Base-by-base conservation (phyloP, 2,113 vertebrate species). In the Sapayoa aenigma region DNA sequence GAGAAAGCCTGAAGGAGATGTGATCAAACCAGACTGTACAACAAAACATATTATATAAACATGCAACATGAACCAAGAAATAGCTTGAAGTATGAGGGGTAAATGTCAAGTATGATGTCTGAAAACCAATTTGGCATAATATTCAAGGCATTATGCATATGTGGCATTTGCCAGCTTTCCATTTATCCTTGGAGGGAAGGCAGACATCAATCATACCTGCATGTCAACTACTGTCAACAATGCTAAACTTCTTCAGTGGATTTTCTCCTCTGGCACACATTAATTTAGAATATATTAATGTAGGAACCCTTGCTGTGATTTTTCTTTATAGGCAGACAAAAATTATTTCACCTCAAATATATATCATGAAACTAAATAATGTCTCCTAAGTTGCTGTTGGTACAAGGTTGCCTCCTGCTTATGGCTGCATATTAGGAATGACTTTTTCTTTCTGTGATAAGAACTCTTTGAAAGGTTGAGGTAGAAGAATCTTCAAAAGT, bases 21-120 rank as follows among this genome's bases (percentile, higher is more conserved):
- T 95, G 76, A 96, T 83, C 76, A 95, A 85, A 93, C 80, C 92
- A 95, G 91, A 93, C 79, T 91, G 46, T 86, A 79, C 46, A 93
- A 83, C 66, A 96, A 87, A 95, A 86, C 28, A 59, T 65, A 55
- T 94, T 93, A 96, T 47, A 88, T 83, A 95, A 93, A 94, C 72
- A 88, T 2, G 23, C 30, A 91, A 92, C 41, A 71, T 90, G 89
- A 90, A 89, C 44, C 76, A 71, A 93, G 82, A 65, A 89, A 75
- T 68, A 67, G 85, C 86, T 93, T 94, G 87, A 76, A 95, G 28
- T 83, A 78, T 67, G 93, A 95, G 49, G 83, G 46, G 28, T 14
- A 97, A 96, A 95, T 93, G 78, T 91, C 92, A 94, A 90, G 49
- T 73, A 92, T 3, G 39, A 60, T 96, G 59, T 71, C 42, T 86